Base-by-base conservation (phyloP, 2,888 invertebrate species). In the Pachycephus smyrnensis region DNA sequence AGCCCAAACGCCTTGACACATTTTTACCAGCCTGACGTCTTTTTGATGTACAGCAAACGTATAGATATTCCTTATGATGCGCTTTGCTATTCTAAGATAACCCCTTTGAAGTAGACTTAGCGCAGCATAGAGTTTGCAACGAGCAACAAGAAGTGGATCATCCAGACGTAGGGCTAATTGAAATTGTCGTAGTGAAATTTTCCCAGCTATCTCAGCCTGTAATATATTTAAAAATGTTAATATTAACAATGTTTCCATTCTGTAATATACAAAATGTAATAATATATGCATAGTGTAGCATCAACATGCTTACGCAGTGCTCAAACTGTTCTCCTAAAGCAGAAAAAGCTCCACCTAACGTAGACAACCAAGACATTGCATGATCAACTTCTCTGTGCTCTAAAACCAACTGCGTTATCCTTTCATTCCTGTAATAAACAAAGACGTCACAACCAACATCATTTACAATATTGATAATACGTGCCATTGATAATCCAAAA, bases 291-390 rank as follows among this genome's bases (percentile, higher is more conserved):
- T 55, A 55, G 15, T 71, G n/a, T 23, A 73, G 33, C 30, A 76
- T 40, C 15, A 4, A 74, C 11, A 30, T n/a, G 30, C 95, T 93
- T 93, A 96, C 97, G 93, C 96, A 97, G 87, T 94, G 92, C 76
- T 93, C 92, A 91, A 96, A 96, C 88, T 96, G 95, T 89, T 99
- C 98, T 2, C 99, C 99, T 77, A 99, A 93, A 1, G 98, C 97
- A 3, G 99, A 99, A 92, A 97, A 99, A 1, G 98, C 99, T 74
- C 99, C 99, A 3, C 99, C 99, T 30, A 99, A 93, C 0, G 99
- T 99, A 32, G 98, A 99, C 35, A 99, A 92, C 98, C 98, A 98
- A 31, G 98, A 98, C 93, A 98, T 95, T 37, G 97, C 94, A 92
- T 96, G 94, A 85, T 97, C 97, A 85, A 97, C 92, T 92, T 97